A percentile compares a stretch with the other conserved stretches of the same genome.
Conservation (phyloP, 2,113 vertebrate genomes). For the Urocynchramus pylzowi region DNA sequence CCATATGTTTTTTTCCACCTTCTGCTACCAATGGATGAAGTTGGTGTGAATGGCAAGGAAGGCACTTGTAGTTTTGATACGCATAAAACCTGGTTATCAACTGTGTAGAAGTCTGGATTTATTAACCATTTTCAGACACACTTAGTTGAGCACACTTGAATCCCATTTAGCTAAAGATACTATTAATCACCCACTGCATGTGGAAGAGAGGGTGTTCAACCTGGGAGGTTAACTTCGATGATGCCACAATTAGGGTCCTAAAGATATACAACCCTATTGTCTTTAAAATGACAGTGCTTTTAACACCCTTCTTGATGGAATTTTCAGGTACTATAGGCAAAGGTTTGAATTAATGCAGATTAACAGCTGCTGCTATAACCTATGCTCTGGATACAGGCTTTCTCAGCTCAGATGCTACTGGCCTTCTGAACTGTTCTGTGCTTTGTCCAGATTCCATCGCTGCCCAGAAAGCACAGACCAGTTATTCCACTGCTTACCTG, state of each 20-base stretch:
- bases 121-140: background rate
- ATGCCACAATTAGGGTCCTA: background rate
- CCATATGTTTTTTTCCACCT: background rate
- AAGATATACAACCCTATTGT: background rate
- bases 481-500: background rate
- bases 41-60: background rate
- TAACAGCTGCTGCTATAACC: background rate
- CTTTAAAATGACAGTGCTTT: background rate
- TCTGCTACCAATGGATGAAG: background rate
- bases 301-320: background rate
- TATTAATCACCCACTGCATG: background rate
- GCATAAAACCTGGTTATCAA: background rate
- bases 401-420: background rate
- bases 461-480: background rate
- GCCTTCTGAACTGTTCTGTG: background rate
- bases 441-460: background rate
- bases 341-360: background rate
- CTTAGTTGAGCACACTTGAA: background rate
- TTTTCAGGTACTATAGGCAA: background rate
- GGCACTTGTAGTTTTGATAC: background rate
- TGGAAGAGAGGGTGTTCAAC: background rate
- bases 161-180: background rate
- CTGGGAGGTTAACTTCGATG: background rate
- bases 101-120: background rate
- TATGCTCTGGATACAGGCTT: background rate